These are phyloP conservation scores for Diorhabda elongata DNA, from an alignment of 1,140 invertebrate genomes.

Conservation along the genomic window DNA sequence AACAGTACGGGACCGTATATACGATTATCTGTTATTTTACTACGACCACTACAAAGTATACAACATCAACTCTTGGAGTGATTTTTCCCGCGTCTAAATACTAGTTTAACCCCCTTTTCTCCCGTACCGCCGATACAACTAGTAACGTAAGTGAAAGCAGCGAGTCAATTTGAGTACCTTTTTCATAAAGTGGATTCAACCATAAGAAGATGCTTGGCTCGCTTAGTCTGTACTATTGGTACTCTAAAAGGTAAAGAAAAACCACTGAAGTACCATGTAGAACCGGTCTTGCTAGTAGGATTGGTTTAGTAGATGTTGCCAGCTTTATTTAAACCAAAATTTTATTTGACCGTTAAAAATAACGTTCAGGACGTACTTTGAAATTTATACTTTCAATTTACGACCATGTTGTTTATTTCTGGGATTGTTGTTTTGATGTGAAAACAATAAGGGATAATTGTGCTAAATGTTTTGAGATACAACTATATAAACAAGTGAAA, in stretches of 20 bases:
- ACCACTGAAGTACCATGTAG: not conserved
- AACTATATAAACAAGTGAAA: too few species aligned
- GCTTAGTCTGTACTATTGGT: not conserved
- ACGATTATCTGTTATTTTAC: not conserved
- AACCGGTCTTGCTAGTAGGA: not conserved
- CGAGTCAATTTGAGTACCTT: not conserved
- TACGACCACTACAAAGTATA: constrained; percentile 1
- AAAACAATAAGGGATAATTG: too few species aligned
- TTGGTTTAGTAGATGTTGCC: not conserved
- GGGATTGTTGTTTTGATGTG: too few species aligned
- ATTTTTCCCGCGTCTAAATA: not conserved
- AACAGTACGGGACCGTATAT: too few species aligned
- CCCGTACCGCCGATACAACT: not conserved
- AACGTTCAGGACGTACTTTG: too few species aligned
- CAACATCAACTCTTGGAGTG: not conserved
- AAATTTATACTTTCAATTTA: too few species aligned
- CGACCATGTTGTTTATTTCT: too few species aligned
- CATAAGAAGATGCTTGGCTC: not conserved
- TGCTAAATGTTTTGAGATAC: too few species aligned
- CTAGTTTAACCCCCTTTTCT: not conserved
- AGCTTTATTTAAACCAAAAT: too few species aligned
- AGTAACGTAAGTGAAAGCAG: not conserved
- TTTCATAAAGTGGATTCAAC: not conserved
- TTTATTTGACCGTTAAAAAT: too few species aligned
- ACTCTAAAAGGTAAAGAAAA: not conserved